These are phyloP conservation scores for Solenodon paradoxus DNA, from an alignment of 2,113 vertebrate genomes.

Conservation along the genomic window DNA sequence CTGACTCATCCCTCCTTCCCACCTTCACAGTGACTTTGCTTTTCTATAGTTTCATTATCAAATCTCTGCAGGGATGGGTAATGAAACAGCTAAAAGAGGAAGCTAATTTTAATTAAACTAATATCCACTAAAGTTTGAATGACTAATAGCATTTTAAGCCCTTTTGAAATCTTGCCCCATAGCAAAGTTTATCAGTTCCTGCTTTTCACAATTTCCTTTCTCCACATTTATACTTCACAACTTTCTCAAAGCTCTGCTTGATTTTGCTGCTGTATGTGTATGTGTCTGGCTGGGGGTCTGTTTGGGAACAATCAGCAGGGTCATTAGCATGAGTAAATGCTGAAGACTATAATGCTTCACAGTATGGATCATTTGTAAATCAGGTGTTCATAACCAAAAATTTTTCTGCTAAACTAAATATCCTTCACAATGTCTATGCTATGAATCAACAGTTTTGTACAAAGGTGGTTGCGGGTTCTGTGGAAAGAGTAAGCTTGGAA, in stretches of 20 bases:
- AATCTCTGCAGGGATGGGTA: background rate
- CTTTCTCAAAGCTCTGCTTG: background rate
- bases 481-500: background rate
- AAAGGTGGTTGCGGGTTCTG: background rate
- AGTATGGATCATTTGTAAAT: background rate
- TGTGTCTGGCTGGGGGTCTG: no score
- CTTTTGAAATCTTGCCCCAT: constrained; percentile 1
- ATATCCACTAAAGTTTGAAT: background rate
- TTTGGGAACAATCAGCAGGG: background rate
- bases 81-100: background rate
- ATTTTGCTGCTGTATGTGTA: background rate
- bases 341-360: background rate
- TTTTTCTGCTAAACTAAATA: background rate
- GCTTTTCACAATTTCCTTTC: background rate
- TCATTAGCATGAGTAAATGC: background rate
- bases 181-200: background rate
- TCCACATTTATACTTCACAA: background rate
- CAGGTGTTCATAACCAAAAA: background rate
- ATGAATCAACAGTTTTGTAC: background rate
- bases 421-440: background rate
- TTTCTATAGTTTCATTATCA: background rate
- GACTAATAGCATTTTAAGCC: constrained; percentile 33
- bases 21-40: background rate
- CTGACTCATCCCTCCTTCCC: background rate
- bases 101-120: constrained; percentile 11